These are phyloP conservation scores for Campoplex nolae DNA, from an alignment of 2,888 invertebrate genomes.

Conservation along the genomic window DNA sequence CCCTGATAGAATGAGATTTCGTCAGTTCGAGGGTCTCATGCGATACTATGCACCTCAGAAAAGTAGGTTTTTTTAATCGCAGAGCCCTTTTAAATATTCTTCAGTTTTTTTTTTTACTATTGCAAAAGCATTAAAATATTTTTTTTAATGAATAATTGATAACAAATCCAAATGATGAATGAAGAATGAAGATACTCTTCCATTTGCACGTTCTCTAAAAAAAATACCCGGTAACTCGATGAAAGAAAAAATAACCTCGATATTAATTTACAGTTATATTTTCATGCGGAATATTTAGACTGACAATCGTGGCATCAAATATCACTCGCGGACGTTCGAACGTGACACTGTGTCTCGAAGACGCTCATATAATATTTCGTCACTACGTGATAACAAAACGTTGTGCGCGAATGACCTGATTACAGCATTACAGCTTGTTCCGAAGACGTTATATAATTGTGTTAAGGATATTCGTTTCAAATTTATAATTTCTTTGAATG, in stretches of 20 bases:
- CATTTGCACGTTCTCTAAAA: neutral
- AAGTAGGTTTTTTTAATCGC: constrained; percentile 84
- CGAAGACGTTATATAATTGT: neutral
- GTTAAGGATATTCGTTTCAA: neutral
- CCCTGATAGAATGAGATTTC: constrained; percentile 88
- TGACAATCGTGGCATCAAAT: neutral
- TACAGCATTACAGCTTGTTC: neutral
- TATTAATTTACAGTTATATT: constrained; percentile 1
- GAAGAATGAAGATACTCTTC: neutral
- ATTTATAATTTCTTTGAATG: neutral
- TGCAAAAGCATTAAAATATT: neutral
- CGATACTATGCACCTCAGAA: constrained; percentile 91
- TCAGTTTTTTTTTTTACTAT: neutral
- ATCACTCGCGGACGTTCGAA: neutral
- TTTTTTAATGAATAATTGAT: neutral
- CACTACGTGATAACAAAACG: neutral
- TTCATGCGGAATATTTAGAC: neutral
- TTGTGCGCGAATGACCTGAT: neutral
- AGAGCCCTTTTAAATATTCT: neutral
- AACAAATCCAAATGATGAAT: neutral
- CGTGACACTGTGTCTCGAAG: neutral
- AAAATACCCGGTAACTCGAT: too few relatives aligned
- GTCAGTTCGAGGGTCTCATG: constrained; percentile 93
- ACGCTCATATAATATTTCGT: neutral
- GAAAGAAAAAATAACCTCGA: neutral